Evolutionary conservation across 2,888 invertebrate genomes (phyloP), one percentile per base, ranked within the genome.

Genomic region (Pecten maximus): DNA sequence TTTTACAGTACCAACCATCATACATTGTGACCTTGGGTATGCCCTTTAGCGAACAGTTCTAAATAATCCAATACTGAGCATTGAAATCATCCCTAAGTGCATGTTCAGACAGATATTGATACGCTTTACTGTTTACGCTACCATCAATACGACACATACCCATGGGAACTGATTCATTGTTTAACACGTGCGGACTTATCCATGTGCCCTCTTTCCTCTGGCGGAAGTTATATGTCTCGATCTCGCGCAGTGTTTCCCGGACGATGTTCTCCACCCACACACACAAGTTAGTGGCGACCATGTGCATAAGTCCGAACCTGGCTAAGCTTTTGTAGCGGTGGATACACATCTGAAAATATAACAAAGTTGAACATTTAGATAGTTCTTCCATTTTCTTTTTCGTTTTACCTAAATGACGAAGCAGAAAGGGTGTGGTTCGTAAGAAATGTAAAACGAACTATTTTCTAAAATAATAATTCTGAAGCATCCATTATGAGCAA

Each of bases 221-320:
- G 35, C 40, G 40, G 35, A 50, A 19, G 87, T 86, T 40, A 28
- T 89, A 87, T 40, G 88, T 90, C 40, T 89, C 48, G 4, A 93
- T 91, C 88, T 93, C 93, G 96, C 99, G 98, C 96, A 99, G 98
- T 0, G 99, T 99, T 97, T 99, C 99, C 97, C 99, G 98, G 3
- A 99, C 98, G 94, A 99, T 97, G 0, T 99, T 99, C 92, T 99
- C 98, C 94, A 99, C 98, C 99, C 99, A 99, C 16, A 99, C 99
- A 97, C 99, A 99, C 90, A 99, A 97, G 97, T 99, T 99, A 89
- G 99, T 99, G 23, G 99, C 99, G 89, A 99, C 98, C 90, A 99
- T 98, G 96, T 99, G 99, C 99, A 99, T 99, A 96, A 99, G 97
- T 88, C 99, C 99, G 96, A 99, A 99, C 93, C 99, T 98, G 88